A percentile compares a stretch with the other conserved stretches of the same genome.
Evolutionary conservation across 2,797 vertebrate genomes (phyloP).

Genomic region (Danio choprae): DNA sequence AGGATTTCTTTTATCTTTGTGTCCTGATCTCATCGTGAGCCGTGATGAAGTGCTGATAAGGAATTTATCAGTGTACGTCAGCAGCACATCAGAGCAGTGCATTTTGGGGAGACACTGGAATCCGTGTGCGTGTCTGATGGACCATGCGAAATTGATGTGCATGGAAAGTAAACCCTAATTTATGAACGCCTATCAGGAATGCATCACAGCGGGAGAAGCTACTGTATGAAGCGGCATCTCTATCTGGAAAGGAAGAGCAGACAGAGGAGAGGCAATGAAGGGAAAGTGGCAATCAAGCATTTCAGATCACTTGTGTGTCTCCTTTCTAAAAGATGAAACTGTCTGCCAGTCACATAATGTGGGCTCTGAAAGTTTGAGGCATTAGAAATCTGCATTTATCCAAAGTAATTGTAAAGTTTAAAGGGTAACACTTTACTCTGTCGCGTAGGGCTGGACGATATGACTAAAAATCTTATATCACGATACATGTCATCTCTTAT

Average conservation of each 20-base stretch:
- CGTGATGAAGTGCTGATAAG: slow-evolving; percentile 37
- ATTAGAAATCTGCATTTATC: not conserved
- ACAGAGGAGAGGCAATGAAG: not conserved
- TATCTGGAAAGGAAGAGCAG: slow-evolving; percentile 8
- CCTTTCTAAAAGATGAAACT: not conserved
- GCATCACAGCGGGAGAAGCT: slow-evolving; percentile 37
- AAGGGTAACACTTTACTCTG: too few relatives aligned
- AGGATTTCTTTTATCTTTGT: not conserved
- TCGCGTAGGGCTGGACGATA: too few relatives aligned
- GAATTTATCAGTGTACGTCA: slow-evolving; percentile 33
- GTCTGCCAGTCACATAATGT: not conserved
- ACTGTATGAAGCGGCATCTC: slow-evolving; percentile 15
- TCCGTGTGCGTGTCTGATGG: slow-evolving; percentile 45
- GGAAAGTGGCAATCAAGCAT: not conserved
- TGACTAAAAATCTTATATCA: too few relatives aligned
- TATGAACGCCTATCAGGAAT: slow-evolving; percentile 37
- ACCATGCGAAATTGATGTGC: slow-evolving; percentile 10
- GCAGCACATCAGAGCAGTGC: slow-evolving; percentile 46
- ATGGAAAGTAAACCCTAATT: slow-evolving; percentile 43
- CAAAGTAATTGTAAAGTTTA: not conserved
- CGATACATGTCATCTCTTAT: too few relatives aligned
- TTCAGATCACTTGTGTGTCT: not conserved
- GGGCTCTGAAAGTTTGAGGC: not conserved
- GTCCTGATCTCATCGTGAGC: slow-evolving; percentile 9
- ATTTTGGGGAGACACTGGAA: slow-evolving; percentile 65